Evolutionary conservation across 2,113 vertebrate genomes (phyloP).

Genomic region (Colistium nudipinnis): DNA sequence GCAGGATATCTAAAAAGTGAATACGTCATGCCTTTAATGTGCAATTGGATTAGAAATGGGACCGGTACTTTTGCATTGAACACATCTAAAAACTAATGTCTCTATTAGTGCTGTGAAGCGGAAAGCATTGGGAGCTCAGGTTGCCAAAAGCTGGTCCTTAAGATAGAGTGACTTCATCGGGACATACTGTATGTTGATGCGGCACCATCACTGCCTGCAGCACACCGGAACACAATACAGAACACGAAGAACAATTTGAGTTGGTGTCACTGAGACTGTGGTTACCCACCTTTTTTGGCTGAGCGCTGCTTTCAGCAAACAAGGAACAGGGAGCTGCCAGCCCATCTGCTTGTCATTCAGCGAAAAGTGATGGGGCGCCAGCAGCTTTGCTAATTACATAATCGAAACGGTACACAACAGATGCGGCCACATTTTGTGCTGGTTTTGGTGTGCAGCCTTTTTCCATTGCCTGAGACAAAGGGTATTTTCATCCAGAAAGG

Average conservation of each 20-base stretch:
- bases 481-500: neutral
- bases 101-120: constrained; percentile 9
- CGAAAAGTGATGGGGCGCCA: constrained; percentile 34
- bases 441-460: constrained; percentile 11
- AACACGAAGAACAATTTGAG: too few species aligned
- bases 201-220: constrained; percentile 12
- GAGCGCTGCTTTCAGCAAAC: constrained; percentile 1
- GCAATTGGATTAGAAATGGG: constrained; percentile 18
- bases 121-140: constrained; percentile 43
- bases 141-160: constrained; percentile 53
- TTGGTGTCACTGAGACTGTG: neutral
- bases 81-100: constrained; percentile 22
- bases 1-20: neutral
- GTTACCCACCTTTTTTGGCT: neutral
- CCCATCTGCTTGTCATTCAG: constrained; percentile 45
- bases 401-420: constrained; percentile 31
- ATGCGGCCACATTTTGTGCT: constrained; percentile 22
- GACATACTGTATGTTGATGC: constrained; percentile 36
- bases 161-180: constrained; percentile 30
- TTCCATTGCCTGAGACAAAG: constrained; percentile 18
- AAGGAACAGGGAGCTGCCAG: constrained; percentile 5
- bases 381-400: constrained; percentile 49
- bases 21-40: constrained; percentile 17
- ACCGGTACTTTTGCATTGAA: constrained; percentile 27
- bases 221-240: constrained; percentile 15